A percentile compares a stretch with the other conserved stretches of the same genome.
phyloP scores from a whole-genome alignment of 2,888 invertebrate species.

The Polydrusus cervinus region DNA sequence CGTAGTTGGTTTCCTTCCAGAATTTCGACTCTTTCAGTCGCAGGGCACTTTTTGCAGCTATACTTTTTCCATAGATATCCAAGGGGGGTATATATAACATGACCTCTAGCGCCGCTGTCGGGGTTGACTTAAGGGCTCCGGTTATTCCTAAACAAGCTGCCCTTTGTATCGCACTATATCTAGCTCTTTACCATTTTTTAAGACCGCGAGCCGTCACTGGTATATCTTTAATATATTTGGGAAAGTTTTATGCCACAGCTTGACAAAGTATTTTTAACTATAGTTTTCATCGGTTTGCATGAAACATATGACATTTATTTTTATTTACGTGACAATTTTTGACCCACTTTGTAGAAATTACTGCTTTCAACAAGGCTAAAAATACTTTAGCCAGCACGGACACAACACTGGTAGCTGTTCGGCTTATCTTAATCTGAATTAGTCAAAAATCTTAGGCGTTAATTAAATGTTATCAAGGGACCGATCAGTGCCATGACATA shows the following conservation, averaged over 20 bases:
- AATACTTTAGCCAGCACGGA: slow-evolving; percentile 34
- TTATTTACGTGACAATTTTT: slow-evolving; percentile 6
- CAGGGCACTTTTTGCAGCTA: too few relatives aligned
- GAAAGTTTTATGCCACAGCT: not conserved
- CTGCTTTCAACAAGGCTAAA: slow-evolving; percentile 28
- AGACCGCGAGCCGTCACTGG: too few relatives aligned
- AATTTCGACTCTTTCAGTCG: too few relatives aligned
- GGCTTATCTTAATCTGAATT: slow-evolving; percentile 64
- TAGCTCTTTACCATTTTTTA: too few relatives aligned
- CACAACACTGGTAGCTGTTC: slow-evolving; percentile 65
- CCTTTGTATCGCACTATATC: too few relatives aligned
- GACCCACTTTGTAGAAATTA: slow-evolving; percentile 26
- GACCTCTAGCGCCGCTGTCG: too few relatives aligned
- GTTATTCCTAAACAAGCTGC: too few relatives aligned
- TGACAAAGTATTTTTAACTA: not conserved
- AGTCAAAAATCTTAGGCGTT: slow-evolving; percentile 65
- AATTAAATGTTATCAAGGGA: slow-evolving; percentile 64
- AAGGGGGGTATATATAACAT: too few relatives aligned
- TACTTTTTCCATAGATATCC: too few relatives aligned
- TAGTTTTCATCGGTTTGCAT: not conserved
- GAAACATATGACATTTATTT: not conserved
- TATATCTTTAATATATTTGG: too few relatives aligned
- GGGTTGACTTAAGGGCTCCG: too few relatives aligned
- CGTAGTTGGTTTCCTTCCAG: too few relatives aligned
- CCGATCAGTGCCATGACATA: slow-evolving; percentile 58